Evolutionary conservation across 2,797 vertebrate species (phyloP), one percentile per base, ranked within the genome.

Genomic region (Melanotaenia pygmaea): DNA sequence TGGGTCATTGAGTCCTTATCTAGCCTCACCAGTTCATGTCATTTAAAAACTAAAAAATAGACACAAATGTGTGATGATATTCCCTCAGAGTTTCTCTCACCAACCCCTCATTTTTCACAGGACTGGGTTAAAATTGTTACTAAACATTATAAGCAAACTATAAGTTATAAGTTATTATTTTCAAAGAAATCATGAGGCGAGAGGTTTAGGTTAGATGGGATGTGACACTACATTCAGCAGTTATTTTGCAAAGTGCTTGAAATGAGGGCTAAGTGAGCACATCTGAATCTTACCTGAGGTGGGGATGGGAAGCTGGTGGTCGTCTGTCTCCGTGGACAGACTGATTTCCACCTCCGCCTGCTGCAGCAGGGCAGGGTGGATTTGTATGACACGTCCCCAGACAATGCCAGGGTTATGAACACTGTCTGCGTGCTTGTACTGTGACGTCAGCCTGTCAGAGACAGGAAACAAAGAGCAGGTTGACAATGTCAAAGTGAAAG

Each of bases 351-450:
- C 66, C 75, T 88, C 72, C 50, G 86, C 76, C 56, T 86, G 58
- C 81, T 92, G 86, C 67, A 93, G 83, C 67, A 94, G 85, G 0
- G 82, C 78, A 1, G 70, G 80, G 47, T 92, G 88, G 74, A 93
- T 57, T 0, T 72, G 70, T 1, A 63, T 63, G 69, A 93, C 11
- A n/a, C 84, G 91, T 22, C 77, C 64, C 83, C 87, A 91, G 1
- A 94, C 77, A 57, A 93, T 14, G 0, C 92, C 93, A 0, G 82
- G 34, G 81, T 92, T 92, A 18, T 68, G 38, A 53, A 45, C 35
- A 0, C 8, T 10, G 64, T 93, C 83, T 22, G 73, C 57, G 74
- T 89, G 85, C 12, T 62, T 79, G 82, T 88, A 74, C 13, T 32
- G 45, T 20, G 81, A 89, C 76, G 76, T 76, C 12, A 94, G 59